Evolutionary conservation across 2,797 vertebrate species (phyloP), one percentile per base, ranked within the genome.

Genomic region (Danio aesculapii): DNA sequence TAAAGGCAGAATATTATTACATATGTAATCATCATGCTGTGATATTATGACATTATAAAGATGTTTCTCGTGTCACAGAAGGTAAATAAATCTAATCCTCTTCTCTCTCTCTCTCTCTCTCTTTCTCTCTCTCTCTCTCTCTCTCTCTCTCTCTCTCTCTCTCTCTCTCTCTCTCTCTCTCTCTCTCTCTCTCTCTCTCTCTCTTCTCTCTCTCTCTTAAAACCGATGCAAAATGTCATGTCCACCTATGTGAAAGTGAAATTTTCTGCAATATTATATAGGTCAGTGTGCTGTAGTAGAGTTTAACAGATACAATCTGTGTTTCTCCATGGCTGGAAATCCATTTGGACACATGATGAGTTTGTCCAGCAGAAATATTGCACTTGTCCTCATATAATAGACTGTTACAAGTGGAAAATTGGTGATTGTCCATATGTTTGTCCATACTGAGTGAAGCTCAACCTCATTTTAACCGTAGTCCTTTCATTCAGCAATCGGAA

Each of bases 1-100:
- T 94, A 92, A 92, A 90, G 86, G 82, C 77, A 82, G 91, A 91
- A 91, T 91, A 93, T 90, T 93, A 90, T 89, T 89, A 88, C 87
- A 89, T 87, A 84, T 83, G 87, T 92, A 93, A 92, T 93, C 88
- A 87, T 87, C 81, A 84, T 87, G 81, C 87, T 86, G 87, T 88
- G 91, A 91, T 93, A 90, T 90, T 88, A 88, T 88, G 82, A 86
- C 83, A 89, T 91, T 90, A 93, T 89, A 89, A 91, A 90, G 89
- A 89, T 86, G 89, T 93, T 92, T 89, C 84, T 91, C 88, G 89
- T 92, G 90, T 90, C 90, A 87, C 79, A 86, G 85, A 79, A 90
- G 86, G 86, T 89, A 90, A 91, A 87, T 88, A 66, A 76, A 88
- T 89, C 86, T 85, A 30, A 30, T 30, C 1, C 30, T 30, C 30